Conservation (phyloP, 2,888 invertebrate species). For the Apodemia zela region DNA sequence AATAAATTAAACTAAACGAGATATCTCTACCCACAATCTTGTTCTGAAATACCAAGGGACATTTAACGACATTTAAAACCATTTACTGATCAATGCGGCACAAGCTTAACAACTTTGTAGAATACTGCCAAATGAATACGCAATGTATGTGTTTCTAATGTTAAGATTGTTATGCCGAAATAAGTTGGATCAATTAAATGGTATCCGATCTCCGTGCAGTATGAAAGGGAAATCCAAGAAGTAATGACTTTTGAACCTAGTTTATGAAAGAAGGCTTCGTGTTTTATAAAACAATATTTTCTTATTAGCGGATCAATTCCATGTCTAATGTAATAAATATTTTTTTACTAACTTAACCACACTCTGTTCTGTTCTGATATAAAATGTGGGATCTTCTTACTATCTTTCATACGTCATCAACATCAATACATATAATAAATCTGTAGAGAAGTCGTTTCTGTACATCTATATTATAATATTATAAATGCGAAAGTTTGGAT, state of each 20-base stretch:
- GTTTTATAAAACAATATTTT: slow-evolving; percentile 44
- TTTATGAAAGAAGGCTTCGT: slow-evolving; percentile 45
- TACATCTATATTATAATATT: no score
- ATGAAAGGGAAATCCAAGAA: slow-evolving; percentile 62
- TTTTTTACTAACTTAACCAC: no score
- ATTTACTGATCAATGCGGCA: slow-evolving; percentile 25
- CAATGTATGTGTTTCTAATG: slow-evolving; percentile 37
- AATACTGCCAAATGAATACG: slow-evolving; percentile 22
- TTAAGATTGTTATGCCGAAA: slow-evolving; percentile 29
- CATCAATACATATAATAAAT: no score
- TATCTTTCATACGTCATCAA: no score
- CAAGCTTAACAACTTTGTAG: background rate
- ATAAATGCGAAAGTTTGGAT: no score
- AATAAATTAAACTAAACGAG: slow-evolving; percentile 78
- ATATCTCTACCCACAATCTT: slow-evolving; percentile 64
- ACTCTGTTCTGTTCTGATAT: no score
- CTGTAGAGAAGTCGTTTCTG: no score
- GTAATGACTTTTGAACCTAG: slow-evolving; percentile 54
- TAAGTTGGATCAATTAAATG: slow-evolving; percentile 63
- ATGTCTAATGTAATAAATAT: background rate
- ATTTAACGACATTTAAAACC: slow-evolving; percentile 28
- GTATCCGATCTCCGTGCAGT: slow-evolving; percentile 64
- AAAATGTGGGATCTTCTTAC: no score
- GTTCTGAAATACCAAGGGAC: slow-evolving; percentile 47
- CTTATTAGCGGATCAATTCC: slow-evolving; percentile 47